These are phyloP conservation scores for Spilogale gracilis DNA, from an alignment of 2,113 vertebrate species.

Conservation along the genomic window DNA sequence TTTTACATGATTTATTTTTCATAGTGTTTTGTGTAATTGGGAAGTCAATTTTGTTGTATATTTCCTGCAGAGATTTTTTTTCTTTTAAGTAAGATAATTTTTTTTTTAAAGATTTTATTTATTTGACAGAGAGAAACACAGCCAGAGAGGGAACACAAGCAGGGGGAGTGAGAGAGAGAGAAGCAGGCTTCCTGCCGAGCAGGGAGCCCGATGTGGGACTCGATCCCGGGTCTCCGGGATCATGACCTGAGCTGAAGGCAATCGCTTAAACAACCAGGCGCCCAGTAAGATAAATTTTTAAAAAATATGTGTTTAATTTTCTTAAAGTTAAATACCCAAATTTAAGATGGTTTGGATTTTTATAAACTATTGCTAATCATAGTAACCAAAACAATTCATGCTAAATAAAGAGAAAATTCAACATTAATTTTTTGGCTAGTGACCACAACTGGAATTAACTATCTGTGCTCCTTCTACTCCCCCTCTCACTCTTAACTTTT, in stretches of 20 bases:
- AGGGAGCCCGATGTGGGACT: no score
- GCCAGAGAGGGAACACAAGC: no score
- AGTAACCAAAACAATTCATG: not conserved
- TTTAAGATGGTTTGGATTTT: not conserved
- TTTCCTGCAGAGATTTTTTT: not conserved
- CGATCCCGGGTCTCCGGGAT: no score
- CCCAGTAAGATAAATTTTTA: not conserved
- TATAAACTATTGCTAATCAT: not conserved
- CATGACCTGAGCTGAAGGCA: no score
- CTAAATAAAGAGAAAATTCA: not conserved
- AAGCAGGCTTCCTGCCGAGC: no score
- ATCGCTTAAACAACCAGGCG: no score
- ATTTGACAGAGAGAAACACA: no score
- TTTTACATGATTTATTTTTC: not conserved
- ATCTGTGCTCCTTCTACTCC: not conserved
- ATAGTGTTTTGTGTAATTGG: not conserved
- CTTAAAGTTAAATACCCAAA: not conserved
- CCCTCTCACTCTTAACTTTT: not conserved
- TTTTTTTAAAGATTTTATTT: no score
- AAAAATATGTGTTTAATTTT: not conserved
- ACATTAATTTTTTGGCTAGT: not conserved
- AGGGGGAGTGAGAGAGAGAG: no score
- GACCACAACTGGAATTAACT: not conserved
- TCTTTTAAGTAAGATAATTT: not conserved
- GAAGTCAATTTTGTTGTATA: not conserved